phyloP scores from a whole-genome alignment of 2,797 vertebrate genomes.

The Amphiprion clarkii region DNA sequence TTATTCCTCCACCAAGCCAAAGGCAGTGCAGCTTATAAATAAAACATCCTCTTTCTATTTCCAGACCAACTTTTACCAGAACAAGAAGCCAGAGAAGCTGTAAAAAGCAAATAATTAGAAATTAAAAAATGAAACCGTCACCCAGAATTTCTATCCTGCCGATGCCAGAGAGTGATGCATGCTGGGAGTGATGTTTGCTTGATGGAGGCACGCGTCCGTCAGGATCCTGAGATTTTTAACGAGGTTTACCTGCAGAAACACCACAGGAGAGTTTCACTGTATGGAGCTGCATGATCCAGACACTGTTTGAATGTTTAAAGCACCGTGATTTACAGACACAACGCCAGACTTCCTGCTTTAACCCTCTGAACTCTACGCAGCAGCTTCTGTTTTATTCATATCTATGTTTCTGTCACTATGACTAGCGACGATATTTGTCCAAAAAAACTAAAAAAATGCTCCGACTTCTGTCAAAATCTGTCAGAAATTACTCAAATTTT shows the following conservation, averaged over 20 bases:
- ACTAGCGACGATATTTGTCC: no score
- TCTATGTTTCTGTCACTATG: no score
- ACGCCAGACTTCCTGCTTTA: slow-evolving; percentile 50
- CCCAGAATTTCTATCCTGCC: slow-evolving; percentile 87
- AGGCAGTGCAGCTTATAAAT: slow-evolving; percentile 59
- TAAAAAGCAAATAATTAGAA: no score
- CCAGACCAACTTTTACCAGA: slow-evolving; percentile 49
- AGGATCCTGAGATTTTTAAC: slow-evolving; percentile 9
- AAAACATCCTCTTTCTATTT: slow-evolving; percentile 65
- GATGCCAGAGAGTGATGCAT: slow-evolving; percentile 86
- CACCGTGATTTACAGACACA: slow-evolving; percentile 73
- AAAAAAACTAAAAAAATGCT: no score
- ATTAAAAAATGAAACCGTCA: slow-evolving; percentile 53
- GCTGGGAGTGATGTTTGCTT: slow-evolving; percentile 84
- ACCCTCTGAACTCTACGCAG: not conserved
- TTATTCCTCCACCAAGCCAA: slow-evolving; percentile 43
- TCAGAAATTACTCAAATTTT: no score
- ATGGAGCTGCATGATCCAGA: slow-evolving; percentile 80
- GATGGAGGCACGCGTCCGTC: slow-evolving; percentile 64
- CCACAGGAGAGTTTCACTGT: slow-evolving; percentile 56
- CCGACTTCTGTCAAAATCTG: no score
- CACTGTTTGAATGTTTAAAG: slow-evolving; percentile 79
- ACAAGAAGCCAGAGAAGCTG: slow-evolving; percentile 15
- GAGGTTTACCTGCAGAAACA: slow-evolving; percentile 4
- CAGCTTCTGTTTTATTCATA: no score